Base-by-base conservation (phyloP, 2,797 vertebrate species). In the Saxicola maurus region DNA sequence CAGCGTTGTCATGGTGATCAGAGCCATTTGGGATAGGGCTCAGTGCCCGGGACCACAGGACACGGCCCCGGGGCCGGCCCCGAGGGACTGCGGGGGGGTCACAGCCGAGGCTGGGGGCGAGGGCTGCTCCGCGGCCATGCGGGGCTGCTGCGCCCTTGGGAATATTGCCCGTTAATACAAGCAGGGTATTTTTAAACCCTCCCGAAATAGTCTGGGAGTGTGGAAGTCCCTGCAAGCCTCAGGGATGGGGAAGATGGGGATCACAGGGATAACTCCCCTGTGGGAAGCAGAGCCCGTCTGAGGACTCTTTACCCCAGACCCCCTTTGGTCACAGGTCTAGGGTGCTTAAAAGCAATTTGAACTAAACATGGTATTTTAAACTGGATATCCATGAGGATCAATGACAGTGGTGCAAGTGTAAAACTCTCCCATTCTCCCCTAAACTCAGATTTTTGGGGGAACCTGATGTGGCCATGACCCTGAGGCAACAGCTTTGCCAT, bases 141-240 rank as follows among this genome's bases (percentile, higher is more conserved):
- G 5, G 90, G 65, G 81, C 65, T 52, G 67, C 86, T 65, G 71
- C 2, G 1, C 83, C 24, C 2, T 14, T 87, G 91, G 87, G 87
- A 81, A 86, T 48, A 35, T 13, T 55, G 83, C 56, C 87, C 25
- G 3, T 21, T 61, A 59, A 65, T 25, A 74, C 74, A 53, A 42
- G 38, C 52, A 25, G 74, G 81, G 24, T 95, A 95, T 93, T 94
- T 95, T 91, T 95, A 93, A 90, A 91, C 74, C 25, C 20, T 92
- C 86, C 49, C 67, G 43, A 90, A 95, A 95, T 92, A 95, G 91
- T 53, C 74, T 67, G 80, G 68, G 89, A 93, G 88, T 2, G 18
- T 78, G 86, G 81, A 84, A 83, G 77, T 82, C 65, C 74, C 82
- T 69, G 78, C 31, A 20, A 88, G 33, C 31, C 62, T 55, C 13